These are phyloP conservation scores for Dryas iulia DNA, from an alignment of 1,140 invertebrate species.

Conservation along the genomic window DNA sequence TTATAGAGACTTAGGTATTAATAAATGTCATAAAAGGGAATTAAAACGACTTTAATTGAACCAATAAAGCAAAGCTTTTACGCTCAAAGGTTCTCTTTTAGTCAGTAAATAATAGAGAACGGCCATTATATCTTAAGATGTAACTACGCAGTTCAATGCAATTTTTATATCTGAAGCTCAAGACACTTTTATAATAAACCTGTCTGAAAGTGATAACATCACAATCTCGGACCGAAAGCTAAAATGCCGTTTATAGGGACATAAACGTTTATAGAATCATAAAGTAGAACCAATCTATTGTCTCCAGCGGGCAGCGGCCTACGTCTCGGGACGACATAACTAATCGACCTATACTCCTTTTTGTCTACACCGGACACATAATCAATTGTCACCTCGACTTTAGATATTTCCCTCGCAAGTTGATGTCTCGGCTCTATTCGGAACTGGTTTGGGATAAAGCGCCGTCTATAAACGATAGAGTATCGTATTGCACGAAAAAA, in stretches of 20 bases:
- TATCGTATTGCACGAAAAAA: slow-evolving; percentile 76
- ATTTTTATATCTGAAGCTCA: slow-evolving; percentile 10
- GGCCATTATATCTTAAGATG: not conserved
- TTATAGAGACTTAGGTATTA: no score
- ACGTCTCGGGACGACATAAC: slow-evolving; percentile 67
- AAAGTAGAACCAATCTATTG: slow-evolving; percentile 76
- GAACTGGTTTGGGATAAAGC: slow-evolving; percentile 68
- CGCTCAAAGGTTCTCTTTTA: not conserved
- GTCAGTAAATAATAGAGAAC: not conserved
- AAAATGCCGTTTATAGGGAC: slow-evolving; percentile 74
- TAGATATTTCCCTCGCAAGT: slow-evolving; percentile 61
- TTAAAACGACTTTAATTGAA: not conserved
- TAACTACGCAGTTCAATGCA: slow-evolving; percentile 7
- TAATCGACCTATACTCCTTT: slow-evolving; percentile 75
- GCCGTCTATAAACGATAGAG: slow-evolving; percentile 65
- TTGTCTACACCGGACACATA: slow-evolving; percentile 65
- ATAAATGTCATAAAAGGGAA: no score
- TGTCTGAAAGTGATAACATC: slow-evolving; percentile 67
- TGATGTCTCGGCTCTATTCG: slow-evolving; percentile 58
- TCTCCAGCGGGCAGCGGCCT: slow-evolving; percentile 56
- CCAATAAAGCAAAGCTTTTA: not conserved
- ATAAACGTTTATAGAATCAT: slow-evolving; percentile 79
- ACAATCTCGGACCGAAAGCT: slow-evolving; percentile 65
- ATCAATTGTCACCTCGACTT: slow-evolving; percentile 75
- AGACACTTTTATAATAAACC: slow-evolving; percentile 58